Percentiles rank a stretch among this genome's conserved stretches.
Conservation (phyloP, 2,888 invertebrate genomes). For the Pasiphila rectangulata region DNA sequence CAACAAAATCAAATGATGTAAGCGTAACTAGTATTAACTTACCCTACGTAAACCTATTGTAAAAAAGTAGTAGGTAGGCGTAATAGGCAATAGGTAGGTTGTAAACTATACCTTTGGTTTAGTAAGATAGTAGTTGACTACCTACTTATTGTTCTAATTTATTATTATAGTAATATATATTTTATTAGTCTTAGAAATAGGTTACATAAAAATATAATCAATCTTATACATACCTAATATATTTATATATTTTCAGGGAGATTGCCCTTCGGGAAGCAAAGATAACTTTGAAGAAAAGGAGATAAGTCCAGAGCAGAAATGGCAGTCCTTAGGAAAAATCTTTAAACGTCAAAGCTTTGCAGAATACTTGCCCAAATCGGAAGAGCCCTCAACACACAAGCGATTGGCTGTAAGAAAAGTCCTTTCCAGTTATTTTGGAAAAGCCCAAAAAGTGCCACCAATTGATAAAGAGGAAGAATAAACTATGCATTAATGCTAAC, state of each 20-base stretch:
- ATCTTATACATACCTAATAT: too few species aligned
- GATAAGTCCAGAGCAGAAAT: constrained; percentile 67
- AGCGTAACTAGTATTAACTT: constrained; percentile 34
- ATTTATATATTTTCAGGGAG: constrained; percentile 69
- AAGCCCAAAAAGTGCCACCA: constrained; percentile 51
- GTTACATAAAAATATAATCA: too few species aligned
- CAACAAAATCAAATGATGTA: constrained; percentile 72
- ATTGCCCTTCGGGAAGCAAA: constrained; percentile 59
- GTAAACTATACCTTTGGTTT: too few species aligned
- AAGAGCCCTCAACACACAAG: constrained; percentile 62
- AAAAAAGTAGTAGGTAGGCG: too few species aligned
- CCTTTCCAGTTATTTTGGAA: constrained; percentile 69
- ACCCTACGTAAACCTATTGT: not conserved
- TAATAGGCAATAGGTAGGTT: not conserved
- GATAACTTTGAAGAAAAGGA: constrained; percentile 64
- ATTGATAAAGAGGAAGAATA: constrained; percentile 52
- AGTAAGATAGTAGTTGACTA: too few species aligned
- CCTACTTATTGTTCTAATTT: too few species aligned
- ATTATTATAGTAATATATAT: too few species aligned
- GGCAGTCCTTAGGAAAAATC: constrained; percentile 75
- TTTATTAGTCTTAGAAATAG: too few species aligned
- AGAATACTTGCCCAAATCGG: constrained; percentile 63
- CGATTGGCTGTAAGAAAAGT: constrained; percentile 66
- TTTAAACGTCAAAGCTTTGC: constrained; percentile 70
- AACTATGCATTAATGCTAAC: constrained; percentile 17